Conservation (phyloP, 1,140 invertebrate genomes). For the Halesus radiatus region DNA sequence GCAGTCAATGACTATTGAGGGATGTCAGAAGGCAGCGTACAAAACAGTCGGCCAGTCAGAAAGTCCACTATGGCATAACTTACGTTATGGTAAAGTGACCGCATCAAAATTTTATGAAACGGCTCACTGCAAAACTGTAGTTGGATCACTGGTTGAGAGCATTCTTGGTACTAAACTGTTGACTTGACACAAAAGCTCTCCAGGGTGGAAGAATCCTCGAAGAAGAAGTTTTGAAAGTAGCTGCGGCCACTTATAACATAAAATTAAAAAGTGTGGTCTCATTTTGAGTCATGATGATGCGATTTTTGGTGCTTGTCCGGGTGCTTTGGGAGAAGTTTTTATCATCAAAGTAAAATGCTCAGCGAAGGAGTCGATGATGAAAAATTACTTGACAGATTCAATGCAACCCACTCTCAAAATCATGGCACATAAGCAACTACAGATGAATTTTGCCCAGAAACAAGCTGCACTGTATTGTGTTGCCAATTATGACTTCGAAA, state of each 20-base stretch:
- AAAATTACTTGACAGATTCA: constrained; percentile 54
- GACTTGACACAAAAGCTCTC: background rate
- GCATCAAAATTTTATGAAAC: background rate
- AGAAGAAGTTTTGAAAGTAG: background rate
- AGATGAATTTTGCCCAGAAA: constrained; percentile 59
- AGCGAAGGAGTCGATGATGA: constrained; percentile 47
- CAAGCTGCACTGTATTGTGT: background rate
- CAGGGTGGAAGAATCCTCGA: background rate
- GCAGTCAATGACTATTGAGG: background rate
- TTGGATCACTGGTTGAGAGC: background rate
- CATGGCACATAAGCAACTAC: constrained; percentile 59
- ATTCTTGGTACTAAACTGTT: background rate
- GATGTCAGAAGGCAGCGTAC: constrained; percentile 7
- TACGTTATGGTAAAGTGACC: background rate
- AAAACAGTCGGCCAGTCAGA: background rate
- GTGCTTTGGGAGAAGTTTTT: constrained; percentile 22
- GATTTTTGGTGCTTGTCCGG: background rate
- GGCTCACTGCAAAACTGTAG: background rate
- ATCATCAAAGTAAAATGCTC: constrained; percentile 62
- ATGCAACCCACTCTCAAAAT: constrained; percentile 54
- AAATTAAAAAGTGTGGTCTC: background rate
- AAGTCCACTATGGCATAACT: background rate
- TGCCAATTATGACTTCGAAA: too few species aligned
- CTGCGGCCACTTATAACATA: background rate
- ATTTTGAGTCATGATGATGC: background rate